phyloP scores from a whole-genome alignment of 2,888 invertebrate species.

The Philhelius pedissequus region DNA sequence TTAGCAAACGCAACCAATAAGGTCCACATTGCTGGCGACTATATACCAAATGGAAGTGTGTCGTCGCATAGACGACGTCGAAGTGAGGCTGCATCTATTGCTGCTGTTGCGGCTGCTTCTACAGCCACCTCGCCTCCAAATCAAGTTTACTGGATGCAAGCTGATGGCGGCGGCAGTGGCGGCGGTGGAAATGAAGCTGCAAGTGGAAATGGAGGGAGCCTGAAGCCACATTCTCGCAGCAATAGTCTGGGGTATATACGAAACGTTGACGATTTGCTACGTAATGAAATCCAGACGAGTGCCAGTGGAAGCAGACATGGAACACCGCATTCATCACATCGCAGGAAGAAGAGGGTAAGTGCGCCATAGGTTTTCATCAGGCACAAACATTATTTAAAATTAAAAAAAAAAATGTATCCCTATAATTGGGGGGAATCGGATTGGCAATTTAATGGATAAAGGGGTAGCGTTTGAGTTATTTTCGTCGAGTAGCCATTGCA shows the following conservation, averaged over 20 bases:
- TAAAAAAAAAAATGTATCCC: neutral
- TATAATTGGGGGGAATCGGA: constrained; percentile 2
- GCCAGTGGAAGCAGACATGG: constrained; percentile 70
- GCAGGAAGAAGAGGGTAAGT: constrained; percentile 76
- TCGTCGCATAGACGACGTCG: constrained; percentile 46
- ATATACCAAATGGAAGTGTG: constrained; percentile 73
- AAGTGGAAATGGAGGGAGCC: constrained; percentile 13
- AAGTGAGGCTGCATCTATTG: constrained; percentile 34
- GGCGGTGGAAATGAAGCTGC: neutral
- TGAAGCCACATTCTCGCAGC: constrained; percentile 72
- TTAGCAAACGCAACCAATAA: constrained; percentile 76
- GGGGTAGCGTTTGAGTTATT: neutral
- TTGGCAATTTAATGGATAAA: constrained; percentile 1
- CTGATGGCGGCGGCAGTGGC: constrained; percentile 69
- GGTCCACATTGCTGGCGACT: constrained; percentile 77
- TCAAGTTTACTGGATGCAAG: constrained; percentile 76
- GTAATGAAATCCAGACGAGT: constrained; percentile 70
- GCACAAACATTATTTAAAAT: neutral
- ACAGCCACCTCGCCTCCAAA: constrained; percentile 72
- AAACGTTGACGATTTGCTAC: constrained; percentile 76
- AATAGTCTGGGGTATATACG: constrained; percentile 76
- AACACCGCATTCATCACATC: constrained; percentile 73
- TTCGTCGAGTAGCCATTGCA: neutral
- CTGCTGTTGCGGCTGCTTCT: constrained; percentile 21
- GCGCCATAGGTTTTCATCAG: neutral